Conservation (phyloP, 2,797 vertebrate species). For the Anomalospiza imberbis region DNA sequence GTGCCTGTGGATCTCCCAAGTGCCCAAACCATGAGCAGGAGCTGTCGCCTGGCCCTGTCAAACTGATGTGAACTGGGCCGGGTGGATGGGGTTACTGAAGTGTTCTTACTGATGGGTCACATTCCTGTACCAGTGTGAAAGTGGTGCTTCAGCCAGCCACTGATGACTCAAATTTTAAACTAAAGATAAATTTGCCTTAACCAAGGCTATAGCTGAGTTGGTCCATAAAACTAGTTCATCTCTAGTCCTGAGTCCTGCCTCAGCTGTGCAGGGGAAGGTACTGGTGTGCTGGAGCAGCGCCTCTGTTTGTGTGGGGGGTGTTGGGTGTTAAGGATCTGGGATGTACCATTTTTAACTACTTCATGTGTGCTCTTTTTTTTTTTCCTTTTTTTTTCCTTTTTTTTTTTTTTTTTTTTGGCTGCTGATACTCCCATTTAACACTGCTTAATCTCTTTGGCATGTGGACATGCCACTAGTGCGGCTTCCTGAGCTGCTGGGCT, state of each 20-base stretch:
- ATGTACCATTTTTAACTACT: fast-evolving
- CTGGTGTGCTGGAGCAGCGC: fast-evolving
- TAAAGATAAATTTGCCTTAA: fast-evolving
- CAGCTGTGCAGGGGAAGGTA: fast-evolving
- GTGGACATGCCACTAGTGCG: fast-evolving
- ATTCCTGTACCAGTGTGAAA: fast-evolving
- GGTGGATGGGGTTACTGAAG: fast-evolving
- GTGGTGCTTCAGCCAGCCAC: fast-evolving
- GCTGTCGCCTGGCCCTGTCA: fast-evolving
- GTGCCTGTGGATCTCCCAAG: fast-evolving
- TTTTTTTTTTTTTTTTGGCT: background rate
- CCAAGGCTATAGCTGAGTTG: fast-evolving
- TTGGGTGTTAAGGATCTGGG: background rate
- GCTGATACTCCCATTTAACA: background rate
- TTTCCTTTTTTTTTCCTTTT: background rate
- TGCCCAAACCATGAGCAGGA: fast-evolving
- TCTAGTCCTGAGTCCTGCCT: fast-evolving
- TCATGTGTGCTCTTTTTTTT: no score
- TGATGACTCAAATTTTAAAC: background rate
- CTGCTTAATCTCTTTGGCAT: background rate
- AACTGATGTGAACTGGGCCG: fast-evolving
- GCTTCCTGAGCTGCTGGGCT: background rate
- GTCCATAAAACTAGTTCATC: fast-evolving
- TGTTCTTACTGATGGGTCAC: fast-evolving
- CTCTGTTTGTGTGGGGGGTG: fast-evolving